Percentiles rank a stretch among this genome's conserved stretches.
Evolutionary conservation across 2,113 vertebrate genomes (phyloP).

Genomic region (Tachysurus fulvidraco): DNA sequence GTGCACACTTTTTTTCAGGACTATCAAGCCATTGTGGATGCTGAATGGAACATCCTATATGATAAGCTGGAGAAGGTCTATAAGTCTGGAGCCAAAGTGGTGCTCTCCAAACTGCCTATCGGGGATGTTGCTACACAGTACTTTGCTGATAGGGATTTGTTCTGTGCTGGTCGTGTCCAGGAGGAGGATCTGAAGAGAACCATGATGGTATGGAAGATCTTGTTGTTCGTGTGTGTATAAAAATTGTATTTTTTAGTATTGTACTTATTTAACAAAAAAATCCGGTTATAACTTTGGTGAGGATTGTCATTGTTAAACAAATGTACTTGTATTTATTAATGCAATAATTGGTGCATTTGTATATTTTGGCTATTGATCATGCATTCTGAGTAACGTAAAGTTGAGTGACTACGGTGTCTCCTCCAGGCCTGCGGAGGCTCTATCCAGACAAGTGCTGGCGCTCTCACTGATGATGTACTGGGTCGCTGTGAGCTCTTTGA

Average conservation of each 20-base stretch:
- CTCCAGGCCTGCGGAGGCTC: constrained; percentile 92
- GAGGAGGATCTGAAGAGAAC: constrained; percentile 96
- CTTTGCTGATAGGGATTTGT: constrained; percentile 95
- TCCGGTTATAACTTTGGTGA: too few species aligned
- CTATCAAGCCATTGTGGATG: constrained; percentile 97
- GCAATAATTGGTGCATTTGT: neutral
- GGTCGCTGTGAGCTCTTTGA: constrained; percentile 92
- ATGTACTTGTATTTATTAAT: neutral
- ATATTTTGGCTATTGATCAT: neutral
- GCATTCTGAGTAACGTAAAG: neutral
- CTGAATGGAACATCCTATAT: constrained; percentile 97
- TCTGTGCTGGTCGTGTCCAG: constrained; percentile 91
- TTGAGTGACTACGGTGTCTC: neutral
- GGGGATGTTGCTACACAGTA: constrained; percentile 97
- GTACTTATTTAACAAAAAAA: too few species aligned
- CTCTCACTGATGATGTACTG: constrained; percentile 82
- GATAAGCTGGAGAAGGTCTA: constrained; percentile 95
- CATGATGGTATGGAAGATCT: constrained; percentile 85
- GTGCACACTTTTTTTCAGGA: constrained; percentile 73
- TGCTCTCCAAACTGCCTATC: constrained; percentile 92
- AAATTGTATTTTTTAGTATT: too few species aligned
- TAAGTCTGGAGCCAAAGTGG: constrained; percentile 90
- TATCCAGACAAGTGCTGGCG: constrained; percentile 90
- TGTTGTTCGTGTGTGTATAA: neutral
- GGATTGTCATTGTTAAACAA: neutral